Base-by-base conservation (phyloP, 2,888 invertebrate species). In the Odontocerum albicorne region DNA sequence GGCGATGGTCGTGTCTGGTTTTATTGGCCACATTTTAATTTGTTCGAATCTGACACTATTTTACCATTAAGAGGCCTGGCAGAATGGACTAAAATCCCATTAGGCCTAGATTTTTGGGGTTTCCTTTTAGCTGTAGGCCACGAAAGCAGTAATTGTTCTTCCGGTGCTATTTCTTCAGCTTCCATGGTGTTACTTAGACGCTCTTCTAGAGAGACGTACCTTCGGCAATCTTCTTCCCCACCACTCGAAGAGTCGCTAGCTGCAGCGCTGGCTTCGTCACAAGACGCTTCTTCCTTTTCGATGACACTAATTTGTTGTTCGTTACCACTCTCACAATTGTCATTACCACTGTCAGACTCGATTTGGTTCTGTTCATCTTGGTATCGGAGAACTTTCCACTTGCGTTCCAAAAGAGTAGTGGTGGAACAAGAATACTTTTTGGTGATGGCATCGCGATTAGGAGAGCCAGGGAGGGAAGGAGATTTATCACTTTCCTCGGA, bases 401-500 rank as follows among this genome's bases (percentile, higher is more conserved):
- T 74, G 22, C 68, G 65, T 51, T 74, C 74, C 7, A 72, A 61
- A 27, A 76, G 63, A 1, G 61, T 61, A 12, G 71, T 71, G 2
- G 70, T 68, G 1, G 74, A 74, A n/a, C 69, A 66, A 43, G 73
- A 72, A 57, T 71, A 72, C 53, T 67, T 68, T 57, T 67, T 68
- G 15, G 65, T 66, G 12, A 71, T 67, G 15, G 63, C 61, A 15
- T 69, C 70, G 52, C 66, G 67, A 15, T 64, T 64, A 1, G 72
- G 72, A 7, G 72, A 67, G 15, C 64, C 64, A 2, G 68, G 67
- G 33, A 62, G 47, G n/a, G 82, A 78, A 17, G 77, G 80, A 1
- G 77, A 78, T 52, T 70, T 72, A 58, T 85, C 86, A 64, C 84
- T 85, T 65, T 88, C 87, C 65, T 87, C 87, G 13, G 87, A 87